Evolutionary conservation across 2,888 invertebrate genomes (phyloP), one percentile per base, ranked within the genome.

Genomic region (Macrophya alboannulata): DNA sequence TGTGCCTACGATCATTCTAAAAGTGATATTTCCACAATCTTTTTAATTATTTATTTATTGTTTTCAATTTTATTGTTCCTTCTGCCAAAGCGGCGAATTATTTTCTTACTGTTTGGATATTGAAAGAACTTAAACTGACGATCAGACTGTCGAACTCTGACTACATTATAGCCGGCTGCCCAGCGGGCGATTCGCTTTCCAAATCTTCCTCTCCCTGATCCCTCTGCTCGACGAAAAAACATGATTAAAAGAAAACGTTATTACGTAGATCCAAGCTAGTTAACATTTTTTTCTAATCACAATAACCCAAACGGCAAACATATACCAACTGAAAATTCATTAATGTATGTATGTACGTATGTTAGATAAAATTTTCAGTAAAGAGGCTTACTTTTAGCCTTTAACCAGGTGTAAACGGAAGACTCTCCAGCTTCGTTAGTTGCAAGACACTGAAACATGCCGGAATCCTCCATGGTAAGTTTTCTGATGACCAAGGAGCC

Each of bases 391-490:
- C 99, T 98, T 96, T 98, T 98, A 45, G 99, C 98, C 94, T 97
- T 97, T 71, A 99, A 94, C 98, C 98, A 99, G 1, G 98, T 98
- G 89, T 97, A 97, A 87, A 97, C 96, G 5, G 98, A 98, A 84
- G 97, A 96, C 93, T 98, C 98, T 15, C 99, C 99, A 1, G 98
- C 99, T 90, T 96, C 96, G 92, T 99, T 99, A 84, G 95, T 95
- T 0, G 98, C 98, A 90, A 99, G 96, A 93, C 99, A 99, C 93
- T 99, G 99, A 92, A 98, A 99, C 95, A 99, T 97, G 77, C 99
- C 99, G 87, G 97, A 97, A 94, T 99, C 98, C 87, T 96, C 96
- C 94, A 97, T 96, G 89, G 96, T 95, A 71, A 99, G 94, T 90
- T 96, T 96, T 90, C 96, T 96, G 86, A 99, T 97, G 31, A 96